Evolutionary conservation across 2,113 vertebrate genomes (phyloP), one percentile per base, ranked within the genome.

Genomic region (Ovis canadensis): DNA sequence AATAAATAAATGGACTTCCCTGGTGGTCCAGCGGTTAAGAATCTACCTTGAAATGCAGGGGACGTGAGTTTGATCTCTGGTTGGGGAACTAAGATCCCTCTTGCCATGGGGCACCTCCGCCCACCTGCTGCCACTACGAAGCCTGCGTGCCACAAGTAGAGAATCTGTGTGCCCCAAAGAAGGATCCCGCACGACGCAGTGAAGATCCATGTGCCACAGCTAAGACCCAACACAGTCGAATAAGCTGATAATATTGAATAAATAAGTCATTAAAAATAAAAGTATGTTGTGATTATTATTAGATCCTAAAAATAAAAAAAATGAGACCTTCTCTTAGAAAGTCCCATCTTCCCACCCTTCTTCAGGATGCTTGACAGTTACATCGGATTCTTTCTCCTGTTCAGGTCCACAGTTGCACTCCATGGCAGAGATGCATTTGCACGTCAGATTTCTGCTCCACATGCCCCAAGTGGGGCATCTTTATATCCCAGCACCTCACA

Each of bases 311-410:
- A 71, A 71, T 19, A 16, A 33, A 64, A 59, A n/a, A 67, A 8
- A n/a, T 5, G 40, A 43, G 67, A 33, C 64, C 64, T 16, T 59
- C 11, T 82, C 78, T 78, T 27, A 2, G 21, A 21, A 31, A 36
- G 6, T 27, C 33, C 43, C 10, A 3, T 25, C 80, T 48, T 16
- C 67, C 48, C 25, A 16, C 15, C 31, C 21, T 64, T 77, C 71
- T 45, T 52, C 31, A 7, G 1, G 21, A n/a, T 33, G 52, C 23
- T 11, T 2, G 40, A 45, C 23, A n/a, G 29, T 31, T 11, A 4
- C 2, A 0, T 3, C 0, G 1, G 14, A 43, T 21, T 54, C 48
- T 13, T 55, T n/a, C 45, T 60, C 50, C 54, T 10, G 0, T 10
- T 36, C 6, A 0, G 12, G 16, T 23, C 84, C 57, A 4, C 9